Conservation (phyloP, 35 echinoderm and acorn worm genomes). For the Heliocidaris tuberculata region DNA sequence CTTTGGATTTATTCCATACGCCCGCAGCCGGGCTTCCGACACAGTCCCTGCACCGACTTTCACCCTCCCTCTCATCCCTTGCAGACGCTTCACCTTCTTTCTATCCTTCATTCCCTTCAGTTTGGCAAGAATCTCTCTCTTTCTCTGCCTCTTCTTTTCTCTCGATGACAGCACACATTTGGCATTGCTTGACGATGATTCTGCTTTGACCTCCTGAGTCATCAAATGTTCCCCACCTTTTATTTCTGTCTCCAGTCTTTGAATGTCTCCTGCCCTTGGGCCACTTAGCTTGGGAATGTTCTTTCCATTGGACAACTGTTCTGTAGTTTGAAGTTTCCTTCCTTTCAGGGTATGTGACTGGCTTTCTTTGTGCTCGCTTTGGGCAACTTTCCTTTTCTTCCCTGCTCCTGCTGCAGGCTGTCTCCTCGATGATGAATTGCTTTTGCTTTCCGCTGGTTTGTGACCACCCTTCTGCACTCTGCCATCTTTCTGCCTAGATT, state of each 20-base stretch:
- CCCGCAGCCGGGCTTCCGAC: slow-evolving; percentile 75
- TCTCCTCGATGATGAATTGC: not conserved
- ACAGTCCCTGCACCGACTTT: slow-evolving; percentile 23
- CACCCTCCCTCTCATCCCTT: not conserved
- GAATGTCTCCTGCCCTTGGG: not conserved
- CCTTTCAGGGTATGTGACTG: not conserved
- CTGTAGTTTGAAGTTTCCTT: not conserved
- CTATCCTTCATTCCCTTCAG: not conserved
- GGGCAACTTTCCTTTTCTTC: not conserved
- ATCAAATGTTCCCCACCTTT: not conserved
- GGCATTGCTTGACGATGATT: not conserved
- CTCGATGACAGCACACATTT: not conserved
- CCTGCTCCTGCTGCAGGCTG: not conserved
- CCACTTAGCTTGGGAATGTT: not conserved
- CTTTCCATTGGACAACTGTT: not conserved
- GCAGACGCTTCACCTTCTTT: not conserved
- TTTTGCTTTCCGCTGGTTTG: not conserved
- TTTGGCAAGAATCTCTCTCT: slow-evolving; percentile 25
- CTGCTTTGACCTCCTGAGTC: not conserved
- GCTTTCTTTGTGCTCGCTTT: not conserved
- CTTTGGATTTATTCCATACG: slow-evolving; percentile 92
- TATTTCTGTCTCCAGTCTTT: not conserved
- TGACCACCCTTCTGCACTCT: not conserved
- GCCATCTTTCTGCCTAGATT: not conserved
- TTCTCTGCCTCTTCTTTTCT: slow-evolving; percentile 43